Evolutionary conservation across 1,140 invertebrate genomes (phyloP).

Genomic region (Nixonia krombeini): DNA sequence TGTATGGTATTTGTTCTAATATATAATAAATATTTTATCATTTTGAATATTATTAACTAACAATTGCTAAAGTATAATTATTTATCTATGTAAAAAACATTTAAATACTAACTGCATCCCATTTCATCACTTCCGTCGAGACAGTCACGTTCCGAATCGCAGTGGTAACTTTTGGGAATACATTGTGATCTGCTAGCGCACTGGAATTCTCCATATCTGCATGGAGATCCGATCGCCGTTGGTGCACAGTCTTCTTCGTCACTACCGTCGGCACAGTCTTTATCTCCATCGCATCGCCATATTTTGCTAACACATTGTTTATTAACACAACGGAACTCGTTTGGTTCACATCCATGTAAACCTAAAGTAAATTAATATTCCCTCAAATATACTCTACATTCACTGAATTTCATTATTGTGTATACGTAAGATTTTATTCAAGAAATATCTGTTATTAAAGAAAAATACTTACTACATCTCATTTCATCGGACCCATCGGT

Average conservation of each 20-base stretch:
- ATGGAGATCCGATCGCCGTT: constrained; percentile 77
- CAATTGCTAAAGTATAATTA: background rate
- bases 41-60: constrained; percentile 8
- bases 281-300: constrained; percentile 93
- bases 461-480: constrained; percentile 88
- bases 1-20: too few species aligned
- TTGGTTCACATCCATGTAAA: constrained; percentile 87
- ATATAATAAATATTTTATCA: constrained; percentile 21
- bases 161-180: constrained; percentile 94
- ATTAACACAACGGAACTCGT: constrained; percentile 91
- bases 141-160: constrained; percentile 92
- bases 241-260: constrained; percentile 81
- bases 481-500: constrained; percentile 91
- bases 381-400: too few species aligned
- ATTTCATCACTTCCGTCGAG: constrained; percentile 91
- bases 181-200: constrained; percentile 87
- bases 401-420: too few species aligned
- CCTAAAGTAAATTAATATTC: constrained; percentile 23
- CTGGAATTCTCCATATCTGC: constrained; percentile 85
- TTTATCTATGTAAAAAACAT: constrained; percentile 4
- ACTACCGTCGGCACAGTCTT: constrained; percentile 94
- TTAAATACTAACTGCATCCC: constrained; percentile 87
- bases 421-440: too few species aligned
- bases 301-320: constrained; percentile 91
- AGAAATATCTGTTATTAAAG: too few species aligned